A percentile compares a stretch with the other conserved stretches of the same genome.
phyloP scores from a whole-genome alignment of 2,113 vertebrate species.

The Ciconia boyciana region DNA sequence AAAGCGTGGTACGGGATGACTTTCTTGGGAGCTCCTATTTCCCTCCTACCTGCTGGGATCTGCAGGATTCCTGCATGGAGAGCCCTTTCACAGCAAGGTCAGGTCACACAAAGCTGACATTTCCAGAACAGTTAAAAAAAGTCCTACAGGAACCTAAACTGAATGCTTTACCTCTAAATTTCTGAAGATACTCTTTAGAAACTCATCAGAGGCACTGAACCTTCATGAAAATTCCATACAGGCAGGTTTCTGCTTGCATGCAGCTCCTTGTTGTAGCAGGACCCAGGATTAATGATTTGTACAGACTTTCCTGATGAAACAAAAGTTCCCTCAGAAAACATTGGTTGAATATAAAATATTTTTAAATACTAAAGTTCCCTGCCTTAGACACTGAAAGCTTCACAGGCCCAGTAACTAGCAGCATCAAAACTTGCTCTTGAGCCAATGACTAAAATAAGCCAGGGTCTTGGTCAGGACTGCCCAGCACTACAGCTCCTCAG shows the following conservation, averaged over 20 bases:
- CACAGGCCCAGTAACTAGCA: neutral
- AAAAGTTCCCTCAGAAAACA: neutral
- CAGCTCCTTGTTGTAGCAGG: neutral
- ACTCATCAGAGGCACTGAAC: neutral
- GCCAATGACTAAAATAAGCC: neutral
- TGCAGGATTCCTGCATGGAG: neutral
- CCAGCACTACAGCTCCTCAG: neutral
- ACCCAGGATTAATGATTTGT: neutral
- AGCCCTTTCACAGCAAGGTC: neutral
- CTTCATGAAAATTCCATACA: neutral
- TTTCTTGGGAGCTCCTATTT: neutral
- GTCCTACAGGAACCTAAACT: neutral
- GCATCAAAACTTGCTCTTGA: neutral
- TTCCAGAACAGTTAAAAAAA: neutral
- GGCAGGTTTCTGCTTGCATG: neutral
- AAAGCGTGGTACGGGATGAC: rapidly evolving
- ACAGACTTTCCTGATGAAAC: neutral
- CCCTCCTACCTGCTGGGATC: neutral
- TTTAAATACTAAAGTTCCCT: neutral
- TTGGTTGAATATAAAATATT: neutral
- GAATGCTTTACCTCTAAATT: neutral
- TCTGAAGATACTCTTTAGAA: neutral
- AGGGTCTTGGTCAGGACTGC: neutral
- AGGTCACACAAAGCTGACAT: neutral
- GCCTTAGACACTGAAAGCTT: neutral